Conservation (phyloP, 2,888 invertebrate genomes). For the Drosophila prostipennis region DNA sequence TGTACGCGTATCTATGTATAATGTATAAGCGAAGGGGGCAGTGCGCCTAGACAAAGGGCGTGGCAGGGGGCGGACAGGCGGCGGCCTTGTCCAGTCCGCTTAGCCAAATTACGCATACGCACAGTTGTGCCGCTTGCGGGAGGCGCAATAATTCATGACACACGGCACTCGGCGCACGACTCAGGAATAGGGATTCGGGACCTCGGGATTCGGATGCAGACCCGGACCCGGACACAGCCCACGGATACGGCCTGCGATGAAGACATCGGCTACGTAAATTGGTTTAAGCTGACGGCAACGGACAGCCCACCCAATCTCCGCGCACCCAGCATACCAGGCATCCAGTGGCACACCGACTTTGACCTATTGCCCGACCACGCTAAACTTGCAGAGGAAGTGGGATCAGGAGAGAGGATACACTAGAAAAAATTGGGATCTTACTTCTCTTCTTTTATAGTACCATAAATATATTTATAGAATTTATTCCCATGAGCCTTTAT, state of each 20-base stretch:
- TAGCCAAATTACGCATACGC: slow-evolving; percentile 74
- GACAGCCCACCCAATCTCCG: slow-evolving; percentile 31
- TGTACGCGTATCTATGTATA: slow-evolving; percentile 31
- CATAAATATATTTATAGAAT: neutral
- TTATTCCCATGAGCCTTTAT: no score
- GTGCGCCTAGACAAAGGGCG: slow-evolving; percentile 37
- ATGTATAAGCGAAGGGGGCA: slow-evolving; percentile 45
- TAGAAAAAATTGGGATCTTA: neutral
- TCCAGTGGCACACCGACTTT: slow-evolving; percentile 45
- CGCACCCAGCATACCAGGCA: slow-evolving; percentile 12
- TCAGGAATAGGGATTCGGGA: slow-evolving; percentile 15
- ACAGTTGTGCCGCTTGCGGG: slow-evolving; percentile 63
- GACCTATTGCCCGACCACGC: slow-evolving; percentile 65
- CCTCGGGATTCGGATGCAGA: slow-evolving; percentile 3
- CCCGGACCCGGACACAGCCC: slow-evolving; percentile 6
- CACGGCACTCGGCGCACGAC: slow-evolving; percentile 63
- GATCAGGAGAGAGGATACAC: neutral
- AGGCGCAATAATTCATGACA: slow-evolving; percentile 74
- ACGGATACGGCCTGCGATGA: slow-evolving; percentile 61
- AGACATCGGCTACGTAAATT: slow-evolving; percentile 79
- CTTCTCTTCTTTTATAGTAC: no score
- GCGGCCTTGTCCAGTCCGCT: slow-evolving; percentile 34
- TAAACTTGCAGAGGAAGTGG: slow-evolving; percentile 3
- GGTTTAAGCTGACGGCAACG: slow-evolving; percentile 75
- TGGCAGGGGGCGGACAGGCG: neutral